Base-by-base conservation (phyloP, 2,888 invertebrate species). In the Acrocera orbiculus region DNA sequence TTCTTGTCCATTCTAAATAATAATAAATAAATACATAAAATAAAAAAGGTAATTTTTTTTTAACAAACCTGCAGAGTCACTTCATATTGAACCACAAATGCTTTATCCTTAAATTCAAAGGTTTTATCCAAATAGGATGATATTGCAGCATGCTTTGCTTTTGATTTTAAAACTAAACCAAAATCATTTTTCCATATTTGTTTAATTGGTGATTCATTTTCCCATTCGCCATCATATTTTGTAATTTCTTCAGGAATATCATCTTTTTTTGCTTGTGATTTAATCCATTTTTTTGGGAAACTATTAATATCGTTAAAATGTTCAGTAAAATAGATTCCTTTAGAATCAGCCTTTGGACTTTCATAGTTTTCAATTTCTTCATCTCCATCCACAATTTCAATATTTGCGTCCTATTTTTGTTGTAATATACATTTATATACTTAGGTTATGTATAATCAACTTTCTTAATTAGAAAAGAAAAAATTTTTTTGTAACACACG, bases 1-100 rank as follows among this genome's bases (percentile, higher is more conserved):
- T 58, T 95, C 95, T 63, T 93, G 92, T 1, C 93, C 95, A 51
- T 92, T 89, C 72, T 96, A n/a, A n/a, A n/a, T n/a, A n/a, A n/a
- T 6, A 27, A 20, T 17, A 28, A 27, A 23, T 2, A 25, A 31
- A 27, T 9, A 10, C 19, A 19, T 30, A 36, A 32, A 2, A 20
- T n/a, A 4, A 22, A 26, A 22, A 8, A 32, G 34, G 30, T 16
- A 3, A 35, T 13, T 7, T 25, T 10, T 10, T 40, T n/a, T n/a
- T n/a, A n/a, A n/a, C 49, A 47, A 46, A 70, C 72, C 69, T 71
- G 72, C 64, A 92, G 79, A 37, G 78, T 78, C 20, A 85, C 83
- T 67, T 89, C 89, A 64, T 87, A 96, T 60, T 98, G 96, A 4
- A 95, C 79, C 39, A 98, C 66, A 24, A 85, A 58, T 0, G 89